Evolutionary conservation across 2,797 vertebrate species (phyloP), one percentile per base, ranked within the genome.

Genomic region (Neosilurus mollespiculum): DNA sequence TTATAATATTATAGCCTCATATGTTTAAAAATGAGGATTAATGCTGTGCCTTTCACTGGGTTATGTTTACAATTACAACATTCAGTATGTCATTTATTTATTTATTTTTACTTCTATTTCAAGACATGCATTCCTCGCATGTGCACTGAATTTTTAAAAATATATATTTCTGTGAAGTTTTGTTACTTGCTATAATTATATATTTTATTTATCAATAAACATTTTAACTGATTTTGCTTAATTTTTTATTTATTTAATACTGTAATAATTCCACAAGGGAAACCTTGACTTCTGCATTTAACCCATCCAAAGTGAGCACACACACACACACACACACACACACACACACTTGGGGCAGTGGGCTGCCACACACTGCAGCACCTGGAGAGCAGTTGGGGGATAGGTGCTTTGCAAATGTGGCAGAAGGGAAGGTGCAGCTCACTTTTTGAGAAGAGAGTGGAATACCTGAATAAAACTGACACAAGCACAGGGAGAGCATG

Each of bases 161-260:
- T 4, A 15, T n/a, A 34, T 59, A 15, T 77, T 67, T 59, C 22
- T 83, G 16, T 62, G 11, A 71, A 53, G 0, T 58, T 43, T 65
- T 58, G 4, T 18, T 53, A 65, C 37, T 78, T 53, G 9, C 0
- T 26, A 4, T 66, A 79, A 73, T 64, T 4, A 26, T 53, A 66
- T 49, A 15, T 69, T 62, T 70, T 71, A 70, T 70, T 77, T 70
- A 65, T 84, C 22, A 78, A 80, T 72, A 59, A 77, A 61, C 12
- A 2, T 77, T 77, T 77, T 76, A 64, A 64, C 4, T 62, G 14
- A 43, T 62, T 62, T 64, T 78, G 24, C 15, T 53, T 30, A 24
- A 0, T 49, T 4, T 37, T 73, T 43, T 10, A n/a, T 71, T 71
- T 61, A 61, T 61, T 5, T 8, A 5, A 8, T 43, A 43, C 43